Base-by-base conservation (phyloP, 1,140 invertebrate species). In the Ips nitidus region DNA sequence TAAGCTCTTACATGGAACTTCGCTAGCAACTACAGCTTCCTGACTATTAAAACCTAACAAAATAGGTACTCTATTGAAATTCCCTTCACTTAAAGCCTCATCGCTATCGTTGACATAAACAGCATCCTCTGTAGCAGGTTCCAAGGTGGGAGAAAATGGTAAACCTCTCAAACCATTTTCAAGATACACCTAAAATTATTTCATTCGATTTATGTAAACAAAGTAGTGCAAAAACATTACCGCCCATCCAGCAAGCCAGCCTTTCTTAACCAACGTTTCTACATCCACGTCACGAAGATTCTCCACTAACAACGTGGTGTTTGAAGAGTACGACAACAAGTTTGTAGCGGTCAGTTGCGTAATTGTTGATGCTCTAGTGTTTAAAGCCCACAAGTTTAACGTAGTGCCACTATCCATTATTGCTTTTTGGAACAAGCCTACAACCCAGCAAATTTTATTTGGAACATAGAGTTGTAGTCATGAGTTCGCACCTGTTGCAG, bases 31-130 rank as follows among this genome's bases (percentile, higher is more conserved):
- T 50, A 37, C 60, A 22, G 43, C 60, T 50, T 62, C 60, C 8
- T 62, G 22, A 62, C 60, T 62, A 52, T 47, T 62, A 62, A 50
- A 62, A 52, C 60, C 60, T 45, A 62, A 50, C 22, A 62, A 52
- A 42, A 62, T 39, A 6, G 42, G 42, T 37, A 62, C 60, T 62
- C 45, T 7, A 2, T 43, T 4, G 22, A 60, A 60, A 43, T 43
- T 43, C 45, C 41, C 58, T 43, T 2, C 41, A 3, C 42, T 41
- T 22, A 60, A 60, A 42, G 58, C 58, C 0, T 2, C 42, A 42
- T 60, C 58, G 36, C 60, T 62, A 52, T 42, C 4, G 4, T 62
- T 62, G 8, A 36, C 39, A 41, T 50, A 62, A 3, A 62, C 42
- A 6, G 60, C 60, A 37, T 45, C 60, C 5, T 50, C 45, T 4